Evolutionary conservation across 2,113 vertebrate genomes (phyloP).

Genomic region (Chaenocephalus aceratus): DNA sequence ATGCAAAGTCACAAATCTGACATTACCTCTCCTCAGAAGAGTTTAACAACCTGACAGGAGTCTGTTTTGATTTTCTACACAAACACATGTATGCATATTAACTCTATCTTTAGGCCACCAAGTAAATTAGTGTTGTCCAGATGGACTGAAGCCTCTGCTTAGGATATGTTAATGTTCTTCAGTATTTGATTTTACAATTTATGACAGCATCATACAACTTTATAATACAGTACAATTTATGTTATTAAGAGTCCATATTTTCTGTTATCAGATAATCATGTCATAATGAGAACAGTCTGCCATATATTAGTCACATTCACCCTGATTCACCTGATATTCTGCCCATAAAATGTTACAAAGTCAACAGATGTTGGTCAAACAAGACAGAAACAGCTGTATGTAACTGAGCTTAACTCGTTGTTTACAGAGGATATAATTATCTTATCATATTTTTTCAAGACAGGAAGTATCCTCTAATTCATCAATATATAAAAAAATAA

Average conservation of each 20-base stretch:
- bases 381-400: neutral
- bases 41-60: neutral
- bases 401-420: conserved; percentile 8
- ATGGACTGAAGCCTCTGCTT: neutral
- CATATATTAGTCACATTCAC: neutral
- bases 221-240: neutral
- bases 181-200: neutral
- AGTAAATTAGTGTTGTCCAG: neutral
- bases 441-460: neutral
- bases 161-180: neutral
- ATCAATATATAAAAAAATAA: neutral
- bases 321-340: neutral
- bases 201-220: neutral
- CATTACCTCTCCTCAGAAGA: neutral
- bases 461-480: neutral
- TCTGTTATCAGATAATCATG: neutral
- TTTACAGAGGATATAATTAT: neutral
- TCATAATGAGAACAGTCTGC: neutral
- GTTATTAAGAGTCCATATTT: neutral
- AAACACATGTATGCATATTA: neutral
- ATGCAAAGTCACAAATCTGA: neutral
- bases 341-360: neutral
- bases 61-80: conserved; percentile 14
- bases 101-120: neutral
- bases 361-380: neutral